Conservation (phyloP, 1,140 invertebrate genomes). For the Calephelis virginiensis region DNA sequence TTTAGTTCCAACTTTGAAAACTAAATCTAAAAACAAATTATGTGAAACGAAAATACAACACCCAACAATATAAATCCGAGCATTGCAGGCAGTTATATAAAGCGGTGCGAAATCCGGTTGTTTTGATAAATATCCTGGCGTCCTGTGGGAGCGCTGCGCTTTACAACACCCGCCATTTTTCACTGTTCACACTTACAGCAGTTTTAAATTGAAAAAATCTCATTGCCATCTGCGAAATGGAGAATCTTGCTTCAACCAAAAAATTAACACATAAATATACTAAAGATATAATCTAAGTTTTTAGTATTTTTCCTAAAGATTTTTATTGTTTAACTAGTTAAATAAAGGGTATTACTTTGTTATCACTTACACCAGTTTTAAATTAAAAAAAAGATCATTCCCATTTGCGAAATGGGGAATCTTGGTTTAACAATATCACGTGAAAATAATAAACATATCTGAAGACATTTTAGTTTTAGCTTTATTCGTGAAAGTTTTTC, state of each 20-base stretch:
- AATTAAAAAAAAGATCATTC: not conserved
- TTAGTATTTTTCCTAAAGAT: too few relatives aligned
- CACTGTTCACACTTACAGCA: constrained; percentile 4
- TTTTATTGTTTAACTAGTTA: too few relatives aligned
- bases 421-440: not conserved
- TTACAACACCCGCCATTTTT: not conserved
- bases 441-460: too few relatives aligned
- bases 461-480: too few relatives aligned
- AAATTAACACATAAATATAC: not conserved
- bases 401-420: not conserved
- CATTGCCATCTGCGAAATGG: not conserved
- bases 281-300: too few relatives aligned
- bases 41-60: not conserved
- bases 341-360: not conserved
- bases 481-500: too few relatives aligned
- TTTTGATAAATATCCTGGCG: constrained; percentile 7
- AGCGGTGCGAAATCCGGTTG: constrained; percentile 1
- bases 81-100: not conserved
- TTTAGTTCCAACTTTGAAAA: too few relatives aligned
- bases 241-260: constrained; percentile 3
- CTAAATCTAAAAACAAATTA: too few relatives aligned
- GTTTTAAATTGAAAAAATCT: constrained; percentile 9
- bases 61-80: not conserved
- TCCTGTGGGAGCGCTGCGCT: not conserved
- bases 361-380: not conserved